Base-by-base conservation (phyloP, 2,888 invertebrate species). In the Adela reaumurella region DNA sequence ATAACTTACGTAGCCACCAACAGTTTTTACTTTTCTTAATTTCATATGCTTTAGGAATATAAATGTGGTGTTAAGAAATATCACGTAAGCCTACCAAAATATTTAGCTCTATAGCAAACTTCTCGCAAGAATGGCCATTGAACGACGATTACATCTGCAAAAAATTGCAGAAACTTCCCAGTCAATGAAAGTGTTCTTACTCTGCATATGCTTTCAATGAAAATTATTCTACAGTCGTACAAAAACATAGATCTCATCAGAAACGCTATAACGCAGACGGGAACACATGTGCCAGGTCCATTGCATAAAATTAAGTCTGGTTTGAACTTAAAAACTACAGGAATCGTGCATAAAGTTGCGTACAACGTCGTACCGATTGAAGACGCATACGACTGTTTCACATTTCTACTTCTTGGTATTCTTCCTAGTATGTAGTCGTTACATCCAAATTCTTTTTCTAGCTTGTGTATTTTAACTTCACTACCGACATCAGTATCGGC, bases 221-320 rank as follows among this genome's bases (percentile, higher is more conserved):
- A 99, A 48, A 97, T 83, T 51, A 97, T 90, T 62, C 84, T 86
- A 50, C 86, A 84, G 56, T 87, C 76, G 24, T 80, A 66, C n/a
- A 92, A 60, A 56, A 84, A 87, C 0, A 87, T 65, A 52, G 87
- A 81, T 66, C 88, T 88, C 55, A 89, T 74, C 1, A 94, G 45
- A 63, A 91, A 90, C 16, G 88, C 89, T 48, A 89, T 82, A 49
- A 89, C 57, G 74, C 95, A 95, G 49, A 97, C 78, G 3, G 98
- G 98, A 51, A 99, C 83, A 68, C 98, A 97, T 5, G 96, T 97
- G 6, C 97, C 97, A 43, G 98, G 98, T 0, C 99, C 98, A 77
- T 98, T 97, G 70, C 92, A 94, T 46, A 95, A 72, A 58, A 95
- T 83, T 57, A 96, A 64, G 66, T 94, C 86, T 1, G 97, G 97